Base-by-base conservation (phyloP, 2,888 invertebrate species). In the Oegoconia quadripuncta region DNA sequence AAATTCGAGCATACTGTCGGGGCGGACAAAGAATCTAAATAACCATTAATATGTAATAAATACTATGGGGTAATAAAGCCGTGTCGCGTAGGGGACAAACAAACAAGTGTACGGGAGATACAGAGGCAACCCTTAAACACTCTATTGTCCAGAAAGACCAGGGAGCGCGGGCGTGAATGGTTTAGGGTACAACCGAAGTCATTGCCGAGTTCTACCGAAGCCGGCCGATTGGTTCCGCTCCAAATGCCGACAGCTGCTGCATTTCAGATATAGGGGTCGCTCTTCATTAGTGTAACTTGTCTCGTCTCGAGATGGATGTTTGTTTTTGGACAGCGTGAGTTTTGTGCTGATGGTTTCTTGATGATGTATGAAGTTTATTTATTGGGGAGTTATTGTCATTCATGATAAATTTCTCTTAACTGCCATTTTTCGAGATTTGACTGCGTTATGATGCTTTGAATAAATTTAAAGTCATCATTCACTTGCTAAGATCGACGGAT, bases 1-100 rank as follows among this genome's bases (percentile, higher is more conserved):
- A 83, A 86, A 86, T 83, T 84, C 76, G 71, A 84, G 78, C 86
- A 83, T 84, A 86, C 87, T 83, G 87, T 76, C 69, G 66, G 67
- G 69, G 67, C 74, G 65, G 76, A 87, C 86, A 87, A 87, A 86
- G 84, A 83, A 80, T 81, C 84, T 75, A 84, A 87, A 87, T 87
- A 87, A 87, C 87, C 84, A 87, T 87, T 87, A 87, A 87, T 87
- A 87, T 83, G 86, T 84, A 86, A 87, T 87, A 87, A 87, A 87
- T 87, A 84, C 82, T 81, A 79, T 76, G 75, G 87, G 80, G 84
- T 66, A 79, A 81, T 80, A 84, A 80, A 78, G 65, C 71, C 70
- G 67, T 78, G 74, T 72, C 70, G 70, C 52, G 66, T 61, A 68
- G 82, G 83, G 86, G 67, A 74, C 81, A 83, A 84, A 84, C 79